Conservation (phyloP, 2,113 vertebrate genomes). For the Mustelus asterias region DNA sequence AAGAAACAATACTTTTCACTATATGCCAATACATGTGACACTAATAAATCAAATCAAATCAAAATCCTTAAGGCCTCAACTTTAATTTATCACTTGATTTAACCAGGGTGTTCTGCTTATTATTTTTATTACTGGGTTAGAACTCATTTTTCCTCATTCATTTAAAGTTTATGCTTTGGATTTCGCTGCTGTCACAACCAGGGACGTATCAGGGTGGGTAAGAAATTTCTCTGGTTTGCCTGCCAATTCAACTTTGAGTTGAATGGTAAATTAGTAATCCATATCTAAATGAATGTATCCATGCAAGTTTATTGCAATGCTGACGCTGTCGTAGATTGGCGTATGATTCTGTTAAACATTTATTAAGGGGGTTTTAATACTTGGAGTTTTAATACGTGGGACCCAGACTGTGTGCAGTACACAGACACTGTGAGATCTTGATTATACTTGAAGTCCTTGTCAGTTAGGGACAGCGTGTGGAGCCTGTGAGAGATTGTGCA, state of each 20-base stretch:
- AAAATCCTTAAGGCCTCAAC: neutral
- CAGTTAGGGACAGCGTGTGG: neutral
- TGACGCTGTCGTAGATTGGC: neutral
- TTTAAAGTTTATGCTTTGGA: neutral
- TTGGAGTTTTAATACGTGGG: neutral
- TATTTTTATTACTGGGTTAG: neutral
- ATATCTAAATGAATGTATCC: neutral
- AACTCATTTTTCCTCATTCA: neutral
- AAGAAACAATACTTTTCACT: too few species aligned
- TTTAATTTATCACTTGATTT: constrained; percentile 2
- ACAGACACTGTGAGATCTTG: neutral
- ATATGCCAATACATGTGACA: too few species aligned
- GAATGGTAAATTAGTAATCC: neutral
- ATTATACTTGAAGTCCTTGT: constrained; percentile 6
- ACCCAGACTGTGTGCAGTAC: neutral
- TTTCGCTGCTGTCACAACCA: neutral
- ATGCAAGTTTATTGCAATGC: neutral
- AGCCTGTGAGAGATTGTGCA: neutral
- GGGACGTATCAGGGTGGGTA: neutral
- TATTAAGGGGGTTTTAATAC: neutral
- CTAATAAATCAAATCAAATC: too few species aligned
- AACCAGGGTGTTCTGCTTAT: neutral
- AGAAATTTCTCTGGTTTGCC: neutral
- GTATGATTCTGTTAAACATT: neutral
- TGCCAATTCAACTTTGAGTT: neutral